Conservation (phyloP, 2,113 vertebrate genomes). For the Sardina pilchardus region DNA sequence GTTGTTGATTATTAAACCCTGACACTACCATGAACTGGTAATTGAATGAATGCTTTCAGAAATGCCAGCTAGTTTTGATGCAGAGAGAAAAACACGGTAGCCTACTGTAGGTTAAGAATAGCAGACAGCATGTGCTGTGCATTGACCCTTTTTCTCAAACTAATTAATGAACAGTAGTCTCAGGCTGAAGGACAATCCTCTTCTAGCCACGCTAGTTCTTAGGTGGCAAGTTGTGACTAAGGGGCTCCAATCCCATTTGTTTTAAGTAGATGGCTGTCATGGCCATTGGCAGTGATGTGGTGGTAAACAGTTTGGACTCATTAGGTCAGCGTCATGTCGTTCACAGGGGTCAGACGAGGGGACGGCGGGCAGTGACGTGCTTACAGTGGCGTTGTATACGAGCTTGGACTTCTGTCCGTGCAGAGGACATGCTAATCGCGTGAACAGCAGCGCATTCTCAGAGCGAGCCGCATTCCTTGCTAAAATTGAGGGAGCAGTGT, state of each 20-base stretch:
- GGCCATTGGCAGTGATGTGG: background rate
- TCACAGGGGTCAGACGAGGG: background rate
- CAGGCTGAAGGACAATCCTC: background rate
- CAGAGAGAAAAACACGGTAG: too few species aligned
- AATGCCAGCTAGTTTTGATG: background rate
- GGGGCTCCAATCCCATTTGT: conserved; percentile 2
- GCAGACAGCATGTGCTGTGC: background rate
- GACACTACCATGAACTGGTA: background rate
- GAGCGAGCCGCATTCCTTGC: background rate
- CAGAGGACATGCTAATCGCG: background rate
- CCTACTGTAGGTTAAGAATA: background rate
- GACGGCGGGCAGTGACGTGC: background rate
- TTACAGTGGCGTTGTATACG: background rate
- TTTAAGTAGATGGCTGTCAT: background rate
- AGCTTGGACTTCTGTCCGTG: background rate
- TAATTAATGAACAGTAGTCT: background rate
- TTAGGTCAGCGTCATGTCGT: background rate
- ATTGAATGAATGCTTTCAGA: background rate
- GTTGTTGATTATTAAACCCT: too few species aligned
- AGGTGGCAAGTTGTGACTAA: background rate
- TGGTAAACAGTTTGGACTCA: background rate
- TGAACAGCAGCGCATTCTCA: background rate
- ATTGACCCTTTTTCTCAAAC: background rate
- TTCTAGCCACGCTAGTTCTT: background rate
- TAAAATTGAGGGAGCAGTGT: background rate